Conservation (phyloP, 2,888 invertebrate genomes). For the Trichopria drosophilae region DNA sequence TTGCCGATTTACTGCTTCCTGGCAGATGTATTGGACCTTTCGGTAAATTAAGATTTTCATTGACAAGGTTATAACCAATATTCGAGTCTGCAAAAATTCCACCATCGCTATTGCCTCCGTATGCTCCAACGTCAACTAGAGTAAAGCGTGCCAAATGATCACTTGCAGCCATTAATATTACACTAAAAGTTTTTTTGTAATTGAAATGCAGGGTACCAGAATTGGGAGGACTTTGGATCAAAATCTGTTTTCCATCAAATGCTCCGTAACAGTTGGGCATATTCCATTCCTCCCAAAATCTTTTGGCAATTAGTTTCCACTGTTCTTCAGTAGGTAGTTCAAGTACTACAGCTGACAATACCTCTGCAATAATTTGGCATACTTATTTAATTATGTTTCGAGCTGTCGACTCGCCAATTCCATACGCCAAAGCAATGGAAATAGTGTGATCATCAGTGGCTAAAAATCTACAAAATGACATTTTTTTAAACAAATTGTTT, state of each 20-base stretch:
- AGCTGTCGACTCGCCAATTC: conserved; percentile 17
- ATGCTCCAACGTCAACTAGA: no score
- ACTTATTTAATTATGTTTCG: conserved; percentile 14
- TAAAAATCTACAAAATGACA: conserved; percentile 12
- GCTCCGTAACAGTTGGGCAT: conserved; percentile 6
- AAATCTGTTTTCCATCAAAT: conserved; percentile 11
- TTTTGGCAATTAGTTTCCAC: conserved; percentile 8
- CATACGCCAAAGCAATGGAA: conserved; percentile 19
- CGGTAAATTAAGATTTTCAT: background rate
- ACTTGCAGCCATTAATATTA: conserved; percentile 11
- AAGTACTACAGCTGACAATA: conserved; percentile 6
- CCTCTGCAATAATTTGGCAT: background rate
- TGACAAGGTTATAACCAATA: background rate
- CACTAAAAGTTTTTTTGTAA: conserved; percentile 19
- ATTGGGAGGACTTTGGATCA: conserved; percentile 8
- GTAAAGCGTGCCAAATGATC: no score
- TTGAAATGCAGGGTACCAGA: conserved; percentile 12
- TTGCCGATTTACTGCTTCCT: background rate
- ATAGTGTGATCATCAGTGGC: conserved; percentile 14
- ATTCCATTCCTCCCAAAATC: conserved; percentile 14
- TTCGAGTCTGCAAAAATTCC: conserved; percentile 2
- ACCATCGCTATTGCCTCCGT: no score
- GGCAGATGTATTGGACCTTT: background rate
- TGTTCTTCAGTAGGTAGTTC: conserved; percentile 10
- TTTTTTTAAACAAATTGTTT: background rate